Conservation (phyloP, 1,140 invertebrate species). For the Campoletis sonorensis region DNA sequence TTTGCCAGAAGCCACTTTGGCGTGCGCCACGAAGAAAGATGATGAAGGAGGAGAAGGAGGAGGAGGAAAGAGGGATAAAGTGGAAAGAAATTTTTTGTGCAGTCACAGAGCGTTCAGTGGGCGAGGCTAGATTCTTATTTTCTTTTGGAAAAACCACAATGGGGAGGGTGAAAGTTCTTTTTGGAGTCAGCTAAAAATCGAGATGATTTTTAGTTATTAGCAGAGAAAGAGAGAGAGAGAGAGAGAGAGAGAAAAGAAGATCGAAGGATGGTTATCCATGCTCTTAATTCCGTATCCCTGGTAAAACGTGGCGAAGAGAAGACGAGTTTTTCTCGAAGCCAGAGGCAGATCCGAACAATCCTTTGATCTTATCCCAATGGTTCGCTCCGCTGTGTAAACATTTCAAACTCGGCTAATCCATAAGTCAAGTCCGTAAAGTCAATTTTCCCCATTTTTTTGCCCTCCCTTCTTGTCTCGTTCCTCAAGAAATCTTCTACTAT, state of each 20-base stretch:
- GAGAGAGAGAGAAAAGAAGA: slow-evolving; percentile 18
- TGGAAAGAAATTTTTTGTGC: background rate
- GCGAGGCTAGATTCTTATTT: background rate
- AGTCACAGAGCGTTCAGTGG: slow-evolving; percentile 1
- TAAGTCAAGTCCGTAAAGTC: slow-evolving; percentile 57
- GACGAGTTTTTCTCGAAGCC: background rate
- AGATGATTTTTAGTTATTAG: slow-evolving; percentile 56
- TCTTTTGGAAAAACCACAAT: slow-evolving; percentile 19
- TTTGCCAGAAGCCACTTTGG: slow-evolving; percentile 26
- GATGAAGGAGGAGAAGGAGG: background rate
- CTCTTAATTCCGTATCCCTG: slow-evolving; percentile 32
- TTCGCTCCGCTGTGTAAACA: slow-evolving; percentile 56
- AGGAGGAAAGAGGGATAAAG: slow-evolving; percentile 25
- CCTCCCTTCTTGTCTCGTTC: slow-evolving; percentile 8
- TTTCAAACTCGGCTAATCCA: slow-evolving; percentile 62
- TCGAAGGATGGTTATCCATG: slow-evolving; percentile 16
- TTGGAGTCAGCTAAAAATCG: slow-evolving; percentile 15
- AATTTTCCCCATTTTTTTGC: slow-evolving; percentile 44
- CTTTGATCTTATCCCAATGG: slow-evolving; percentile 56
- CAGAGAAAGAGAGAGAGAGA: slow-evolving; percentile 1
- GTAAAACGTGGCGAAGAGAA: background rate
- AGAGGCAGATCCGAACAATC: slow-evolving; percentile 45
- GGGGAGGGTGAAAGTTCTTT: slow-evolving; percentile 2
- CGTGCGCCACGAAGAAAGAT: slow-evolving; percentile 6
- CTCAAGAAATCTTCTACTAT: slow-evolving; percentile 42